Evolutionary conservation across 2,888 invertebrate genomes (phyloP), one percentile per base, ranked within the genome.

Genomic region (Phasia obesa): DNA sequence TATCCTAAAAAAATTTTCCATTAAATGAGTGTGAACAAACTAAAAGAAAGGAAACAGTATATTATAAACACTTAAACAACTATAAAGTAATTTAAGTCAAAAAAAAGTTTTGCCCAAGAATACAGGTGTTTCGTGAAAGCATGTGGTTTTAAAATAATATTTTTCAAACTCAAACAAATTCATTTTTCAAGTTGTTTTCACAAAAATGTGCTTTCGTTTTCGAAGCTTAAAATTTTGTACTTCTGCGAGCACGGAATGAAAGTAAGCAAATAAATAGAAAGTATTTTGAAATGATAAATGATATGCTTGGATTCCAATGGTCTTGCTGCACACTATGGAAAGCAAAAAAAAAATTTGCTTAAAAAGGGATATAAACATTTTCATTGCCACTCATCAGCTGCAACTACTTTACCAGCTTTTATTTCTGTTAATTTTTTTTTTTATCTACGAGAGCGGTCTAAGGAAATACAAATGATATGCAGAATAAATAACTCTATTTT

Each of bases 231-330:
- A 70, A 25, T 62, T 62, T 47, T 62, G 7, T 25, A 23, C 31
- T 53, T 42, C 31, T 17, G 59, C 35, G 19, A 64, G n/a, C 21
- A 35, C 7, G 19, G 9, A 60, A 17, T 15, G 19, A 1, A 69
- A 62, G 13, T n/a, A 27, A 27, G 2, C 25, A 53, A 11, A 25
- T 6, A 23, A 2, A 35, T 11, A 35, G 51, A 57, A 21, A 51
- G 49, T 64, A 49, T 38, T 60, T 64, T 35, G 7, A 65, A 78
- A 76, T 83, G 75, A 83, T 83, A 79, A 83, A 83, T 83, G 79
- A 79, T 59, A 21, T 42, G 27, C 44, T 67, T 47, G n/a, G 42
- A 42, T 31, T 60, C 44, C 31, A 79, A 57, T 57, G 57, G 65
- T 59, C 42, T 49, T 69, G 23, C 21, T 31, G 42, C 42, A 23